Evolutionary conservation across 2,113 vertebrate genomes (phyloP), one percentile per base, ranked within the genome.

Genomic region (Otocyon megalotis): DNA sequence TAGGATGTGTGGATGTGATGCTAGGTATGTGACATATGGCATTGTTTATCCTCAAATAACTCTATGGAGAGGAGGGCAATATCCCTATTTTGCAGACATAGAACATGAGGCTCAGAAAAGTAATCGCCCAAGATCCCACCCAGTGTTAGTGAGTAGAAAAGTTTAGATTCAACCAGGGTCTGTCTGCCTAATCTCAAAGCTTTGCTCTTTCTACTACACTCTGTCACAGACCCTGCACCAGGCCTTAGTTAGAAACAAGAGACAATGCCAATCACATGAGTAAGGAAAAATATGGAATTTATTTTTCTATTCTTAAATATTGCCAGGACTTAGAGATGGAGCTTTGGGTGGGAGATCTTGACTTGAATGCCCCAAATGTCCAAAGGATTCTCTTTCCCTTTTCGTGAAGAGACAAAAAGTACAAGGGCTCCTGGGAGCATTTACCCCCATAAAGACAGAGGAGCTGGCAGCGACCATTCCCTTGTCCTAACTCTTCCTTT

Each of bases 231-330:
- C 48, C 20, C 37, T 93, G 11, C 50, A 14, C 56, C 71, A 43
- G 28, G 6, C 8, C 37, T 98, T 50, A 22, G 56, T 74, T 92
- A 92, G 60, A 88, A 96, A 86, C 88, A 26, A 89, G 62, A 86
- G 50, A 83, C 15, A 15, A 60, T 76, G 50, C 13, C 69, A 65
- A n/a, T 87, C 54, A 54, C 69, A 83, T 60, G 32, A 92, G 14
- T 50, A 79, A 35, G 56, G n/a, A 91, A 84, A 88, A 63, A 56
- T 4, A 58, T 72, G 77, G 48, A 82, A 60, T 88, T 30, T 67
- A 62, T 62, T 56, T 90, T 93, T 58, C 48, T 89, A 0, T 30
- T 53, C 76, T 85, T 74, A 90, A 58, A 87, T 62, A 14, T 48
- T 81, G 65, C 67, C 67, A 10, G 72, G 37, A 76, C n/a, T 87